phyloP scores from a whole-genome alignment of 1,140 invertebrate genomes.

The Gonioctena quinquepunctata region DNA sequence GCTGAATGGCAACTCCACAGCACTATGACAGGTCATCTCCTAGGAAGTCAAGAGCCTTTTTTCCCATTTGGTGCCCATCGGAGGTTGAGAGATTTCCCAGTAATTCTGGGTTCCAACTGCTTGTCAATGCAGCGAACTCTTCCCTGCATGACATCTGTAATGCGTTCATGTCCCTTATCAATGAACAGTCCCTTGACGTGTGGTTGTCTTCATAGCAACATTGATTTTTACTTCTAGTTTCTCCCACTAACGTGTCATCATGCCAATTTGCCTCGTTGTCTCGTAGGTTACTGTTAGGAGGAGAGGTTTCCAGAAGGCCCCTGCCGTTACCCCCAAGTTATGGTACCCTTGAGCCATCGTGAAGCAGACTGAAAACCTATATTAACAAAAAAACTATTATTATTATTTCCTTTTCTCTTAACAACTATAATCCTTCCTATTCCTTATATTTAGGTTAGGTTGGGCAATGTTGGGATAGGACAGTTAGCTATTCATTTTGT shows the following conservation, averaged over 20 bases:
- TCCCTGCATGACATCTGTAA: not conserved
- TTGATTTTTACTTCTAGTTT: not conserved
- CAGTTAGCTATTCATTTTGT: too few species aligned
- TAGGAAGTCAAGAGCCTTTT: conserved; percentile 22
- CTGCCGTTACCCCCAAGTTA: conserved; percentile 19
- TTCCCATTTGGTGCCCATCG: not conserved
- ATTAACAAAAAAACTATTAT: too few species aligned
- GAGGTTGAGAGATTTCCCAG: not conserved
- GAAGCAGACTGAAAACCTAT: too few species aligned
- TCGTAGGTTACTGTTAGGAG: conserved; percentile 13
- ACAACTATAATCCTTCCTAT: too few species aligned
- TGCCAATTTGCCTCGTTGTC: conserved; percentile 7
- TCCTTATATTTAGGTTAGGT: too few species aligned
- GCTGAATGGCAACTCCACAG: conserved; percentile 24
- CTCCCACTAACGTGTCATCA: too few species aligned
- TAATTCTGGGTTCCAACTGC: not conserved
- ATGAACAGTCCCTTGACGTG: not conserved
- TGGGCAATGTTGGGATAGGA: too few species aligned
- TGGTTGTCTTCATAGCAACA: not conserved
- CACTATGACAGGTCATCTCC: conserved; percentile 20
- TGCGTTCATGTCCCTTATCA: not conserved
- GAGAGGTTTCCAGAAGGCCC: conserved; percentile 17
- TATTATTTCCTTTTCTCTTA: too few species aligned
- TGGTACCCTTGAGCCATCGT: not conserved
- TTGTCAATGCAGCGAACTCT: not conserved